Percentiles rank a stretch among this genome's conserved stretches.
Conservation (phyloP, 2,113 vertebrate species). For the Ciconia stormi region DNA sequence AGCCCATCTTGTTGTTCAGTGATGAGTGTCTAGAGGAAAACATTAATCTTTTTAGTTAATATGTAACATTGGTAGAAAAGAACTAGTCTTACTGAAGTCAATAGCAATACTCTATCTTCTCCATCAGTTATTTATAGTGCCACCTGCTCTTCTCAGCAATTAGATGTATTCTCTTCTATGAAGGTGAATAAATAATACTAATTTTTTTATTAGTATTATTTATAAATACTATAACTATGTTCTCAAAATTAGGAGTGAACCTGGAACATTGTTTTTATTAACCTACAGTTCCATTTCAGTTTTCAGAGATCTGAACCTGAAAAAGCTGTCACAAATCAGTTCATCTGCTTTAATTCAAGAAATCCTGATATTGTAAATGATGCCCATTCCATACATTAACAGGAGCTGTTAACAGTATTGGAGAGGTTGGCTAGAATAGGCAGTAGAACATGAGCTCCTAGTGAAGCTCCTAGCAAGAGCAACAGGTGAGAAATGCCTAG, state of each 20-base stretch:
- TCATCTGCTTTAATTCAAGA: neutral
- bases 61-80: neutral
- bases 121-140: neutral
- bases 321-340: neutral
- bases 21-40: neutral
- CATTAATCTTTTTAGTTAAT: neutral
- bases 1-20: neutral
- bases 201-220: neutral
- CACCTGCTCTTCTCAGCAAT: neutral
- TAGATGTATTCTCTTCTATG: neutral
- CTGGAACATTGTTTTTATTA: neutral
- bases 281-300: neutral
- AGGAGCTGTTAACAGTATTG: fast-evolving
- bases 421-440: neutral
- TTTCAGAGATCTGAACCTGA: neutral
- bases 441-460: neutral
- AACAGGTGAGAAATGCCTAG: neutral
- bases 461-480: neutral
- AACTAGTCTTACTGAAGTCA: neutral
- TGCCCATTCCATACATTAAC: neutral
- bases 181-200: neutral
- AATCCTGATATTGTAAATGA: neutral
- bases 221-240: neutral
- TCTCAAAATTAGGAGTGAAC: neutral
- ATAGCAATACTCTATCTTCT: neutral